phyloP scores from a whole-genome alignment of 2,888 invertebrate species.

The Cordilura impudica region DNA sequence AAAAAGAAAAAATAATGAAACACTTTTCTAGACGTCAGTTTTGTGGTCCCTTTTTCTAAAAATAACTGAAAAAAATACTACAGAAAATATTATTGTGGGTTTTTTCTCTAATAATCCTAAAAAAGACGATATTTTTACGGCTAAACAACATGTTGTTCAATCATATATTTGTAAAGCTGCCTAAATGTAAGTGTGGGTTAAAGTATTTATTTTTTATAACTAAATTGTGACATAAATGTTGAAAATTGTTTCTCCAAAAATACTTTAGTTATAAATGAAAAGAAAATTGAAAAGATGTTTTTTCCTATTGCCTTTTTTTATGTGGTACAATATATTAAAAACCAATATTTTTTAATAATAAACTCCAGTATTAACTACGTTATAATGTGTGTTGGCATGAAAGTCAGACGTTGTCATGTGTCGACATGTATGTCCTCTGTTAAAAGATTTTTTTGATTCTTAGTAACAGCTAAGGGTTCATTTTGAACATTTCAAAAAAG shows the following conservation, averaged over 20 bases:
- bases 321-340: neutral
- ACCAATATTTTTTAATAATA: conserved; percentile 48
- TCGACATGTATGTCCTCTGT: conserved; percentile 2
- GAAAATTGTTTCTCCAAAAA: too few relatives aligned
- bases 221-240: conserved; percentile 30
- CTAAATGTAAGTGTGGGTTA: too few relatives aligned
- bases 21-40: neutral
- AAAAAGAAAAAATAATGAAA: neutral
- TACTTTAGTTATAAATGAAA: neutral
- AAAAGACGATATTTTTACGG: conserved; percentile 21
- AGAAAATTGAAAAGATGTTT: conserved; percentile 15
- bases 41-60: conserved; percentile 11
- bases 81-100: neutral
- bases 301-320: neutral
- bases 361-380: neutral
- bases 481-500: neutral
- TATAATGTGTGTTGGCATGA: neutral
- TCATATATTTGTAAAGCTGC: conserved; percentile 7
- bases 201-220: conserved; percentile 5
- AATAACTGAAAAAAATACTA: neutral
- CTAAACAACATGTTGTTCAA: conserved; percentile 22
- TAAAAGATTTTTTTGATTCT: conserved; percentile 25
- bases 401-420: neutral
- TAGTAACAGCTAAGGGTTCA: conserved; percentile 28
- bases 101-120: neutral